These are phyloP conservation scores for Melanotaenia parkinsoni DNA, from an alignment of 2,797 vertebrate species.

Conservation along the genomic window DNA sequence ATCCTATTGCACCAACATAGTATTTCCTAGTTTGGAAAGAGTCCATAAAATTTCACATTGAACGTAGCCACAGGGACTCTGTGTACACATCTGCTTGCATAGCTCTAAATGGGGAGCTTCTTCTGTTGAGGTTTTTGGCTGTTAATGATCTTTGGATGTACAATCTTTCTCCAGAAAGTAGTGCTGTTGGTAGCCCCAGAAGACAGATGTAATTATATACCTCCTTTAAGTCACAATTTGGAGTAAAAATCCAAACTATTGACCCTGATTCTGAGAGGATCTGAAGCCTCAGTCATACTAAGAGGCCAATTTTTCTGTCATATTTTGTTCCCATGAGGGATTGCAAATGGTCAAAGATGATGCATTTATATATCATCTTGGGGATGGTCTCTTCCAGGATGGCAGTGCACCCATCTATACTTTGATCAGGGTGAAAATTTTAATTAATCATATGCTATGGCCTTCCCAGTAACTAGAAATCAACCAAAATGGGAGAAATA, in stretches of 20 bases:
- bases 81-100: not conserved
- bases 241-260: not conserved
- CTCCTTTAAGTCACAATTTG: not conserved
- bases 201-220: constrained; percentile 3
- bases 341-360: not conserved
- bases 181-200: not conserved
- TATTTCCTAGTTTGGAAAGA: not conserved
- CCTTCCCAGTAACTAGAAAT: not conserved
- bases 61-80: not conserved
- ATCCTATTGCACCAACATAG: not conserved
- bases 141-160: not conserved
- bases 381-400: not conserved
- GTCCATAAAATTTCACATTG: not conserved
- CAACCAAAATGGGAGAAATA: too few relatives aligned
- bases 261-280: not conserved
- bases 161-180: not conserved
- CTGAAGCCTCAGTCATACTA: not conserved
- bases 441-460: not conserved
- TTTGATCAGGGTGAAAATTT: not conserved
- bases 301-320: not conserved
- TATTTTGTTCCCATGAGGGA: not conserved
- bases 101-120: not conserved
- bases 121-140: not conserved
- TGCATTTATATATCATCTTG: not conserved
- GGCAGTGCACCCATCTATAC: not conserved